Conservation (phyloP, 2,113 vertebrate genomes). For the Cacatua alba region DNA sequence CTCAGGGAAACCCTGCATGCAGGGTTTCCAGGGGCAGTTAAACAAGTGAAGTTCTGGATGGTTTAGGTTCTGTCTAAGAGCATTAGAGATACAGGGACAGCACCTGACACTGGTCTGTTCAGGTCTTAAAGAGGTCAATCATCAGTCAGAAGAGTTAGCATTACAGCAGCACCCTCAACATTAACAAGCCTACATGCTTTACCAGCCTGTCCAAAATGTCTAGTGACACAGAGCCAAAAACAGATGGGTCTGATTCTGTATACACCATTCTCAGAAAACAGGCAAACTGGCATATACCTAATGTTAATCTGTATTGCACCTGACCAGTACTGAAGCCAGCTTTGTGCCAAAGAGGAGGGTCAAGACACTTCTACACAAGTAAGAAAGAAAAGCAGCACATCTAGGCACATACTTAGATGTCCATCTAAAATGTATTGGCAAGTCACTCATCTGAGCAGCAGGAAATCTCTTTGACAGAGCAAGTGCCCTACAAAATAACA, state of each 20-base stretch:
- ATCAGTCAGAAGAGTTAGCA: neutral
- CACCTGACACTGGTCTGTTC: neutral
- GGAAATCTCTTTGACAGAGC: neutral
- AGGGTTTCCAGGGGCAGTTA: neutral
- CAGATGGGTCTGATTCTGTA: neutral
- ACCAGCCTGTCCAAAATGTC: neutral
- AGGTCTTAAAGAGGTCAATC: neutral
- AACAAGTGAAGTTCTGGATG: accelerated
- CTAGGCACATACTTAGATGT: neutral
- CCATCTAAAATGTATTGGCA: accelerated
- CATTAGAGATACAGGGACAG: neutral
- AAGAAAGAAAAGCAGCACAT: neutral
- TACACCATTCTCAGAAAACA: neutral
- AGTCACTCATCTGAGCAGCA: neutral
- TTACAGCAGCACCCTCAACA: neutral
- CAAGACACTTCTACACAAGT: neutral
- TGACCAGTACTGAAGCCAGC: neutral
- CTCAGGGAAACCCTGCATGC: neutral
- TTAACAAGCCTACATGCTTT: neutral
- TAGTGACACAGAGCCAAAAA: neutral
- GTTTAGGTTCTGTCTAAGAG: neutral
- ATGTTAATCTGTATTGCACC: neutral
- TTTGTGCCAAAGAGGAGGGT: neutral
- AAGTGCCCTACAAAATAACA: neutral
- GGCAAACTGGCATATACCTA: neutral